Conservation (phyloP, 2,888 invertebrate genomes). For the Subacronicta megacephala region DNA sequence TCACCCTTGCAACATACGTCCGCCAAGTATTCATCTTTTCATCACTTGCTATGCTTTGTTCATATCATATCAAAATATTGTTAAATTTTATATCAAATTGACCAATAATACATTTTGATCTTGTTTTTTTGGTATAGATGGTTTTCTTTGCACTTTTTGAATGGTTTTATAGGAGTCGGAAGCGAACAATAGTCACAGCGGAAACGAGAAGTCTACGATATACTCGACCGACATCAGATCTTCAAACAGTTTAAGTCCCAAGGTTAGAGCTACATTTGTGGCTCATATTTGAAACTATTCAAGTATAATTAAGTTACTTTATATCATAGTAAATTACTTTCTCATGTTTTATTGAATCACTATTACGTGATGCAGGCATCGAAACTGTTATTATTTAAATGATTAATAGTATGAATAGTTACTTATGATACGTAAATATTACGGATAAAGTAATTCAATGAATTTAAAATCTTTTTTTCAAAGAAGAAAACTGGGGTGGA, state of each 20-base stretch:
- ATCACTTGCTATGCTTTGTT: slow-evolving; percentile 6
- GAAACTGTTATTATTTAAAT: too few relatives aligned
- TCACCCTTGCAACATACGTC: too few relatives aligned
- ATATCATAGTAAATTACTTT: too few relatives aligned
- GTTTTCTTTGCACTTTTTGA: slow-evolving; percentile 33
- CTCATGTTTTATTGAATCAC: too few relatives aligned
- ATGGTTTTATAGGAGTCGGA: slow-evolving; percentile 47
- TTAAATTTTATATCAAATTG: not conserved
- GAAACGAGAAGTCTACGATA: slow-evolving; percentile 31
- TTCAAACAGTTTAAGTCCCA: slow-evolving; percentile 45
- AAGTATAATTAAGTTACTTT: slow-evolving; percentile 18
- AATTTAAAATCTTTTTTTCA: too few relatives aligned
- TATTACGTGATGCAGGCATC: too few relatives aligned
- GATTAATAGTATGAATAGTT: too few relatives aligned
- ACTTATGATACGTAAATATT: too few relatives aligned
- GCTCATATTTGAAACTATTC: slow-evolving; percentile 33
- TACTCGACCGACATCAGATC: slow-evolving; percentile 46
- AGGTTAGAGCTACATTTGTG: slow-evolving; percentile 44
- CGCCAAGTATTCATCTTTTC: not conserved
- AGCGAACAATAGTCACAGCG: slow-evolving; percentile 16
- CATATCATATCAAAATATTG: too few relatives aligned
- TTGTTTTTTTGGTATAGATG: slow-evolving; percentile 15
- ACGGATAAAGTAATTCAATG: too few relatives aligned
- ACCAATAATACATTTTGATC: not conserved
- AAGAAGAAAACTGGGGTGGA: too few relatives aligned